Base-by-base conservation (phyloP, 2,888 invertebrate genomes). In the Cryptus armator region DNA sequence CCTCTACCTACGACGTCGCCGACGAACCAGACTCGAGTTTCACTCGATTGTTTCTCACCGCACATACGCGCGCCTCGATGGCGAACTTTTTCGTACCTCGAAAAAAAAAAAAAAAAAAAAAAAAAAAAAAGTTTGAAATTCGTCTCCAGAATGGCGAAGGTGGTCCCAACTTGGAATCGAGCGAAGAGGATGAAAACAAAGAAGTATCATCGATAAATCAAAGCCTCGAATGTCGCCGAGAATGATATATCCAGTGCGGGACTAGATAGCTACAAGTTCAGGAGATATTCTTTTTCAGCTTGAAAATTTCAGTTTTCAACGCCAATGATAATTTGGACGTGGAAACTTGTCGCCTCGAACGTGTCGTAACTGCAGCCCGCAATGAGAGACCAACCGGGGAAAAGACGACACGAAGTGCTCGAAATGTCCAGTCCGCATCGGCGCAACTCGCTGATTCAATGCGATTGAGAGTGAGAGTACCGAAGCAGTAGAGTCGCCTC, bases 301-400 rank as follows among this genome's bases (percentile, higher is more conserved):
- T 37, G 37, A 56, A 10, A 19, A 12, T 56, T 56, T 24, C 10
- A 56, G 37, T 37, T 56, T 10, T 4, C 10, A 9, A 56, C 37
- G 75, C 71, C 62, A 51, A 76, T 64, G 76, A 56, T 48, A 43
- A 51, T 59, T 44, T 46, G 76, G 72, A 76, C 80, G 85, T 85
- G 88, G 82, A 85, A 85, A 87, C 88, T 83, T 32, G 79, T 82
- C 64, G 80, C 77, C 84, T 87, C 43, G 62, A 32, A 67, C 68
- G 84, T 77, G 71, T 14, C 86, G 87, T 87, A 84, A 83, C 86
- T 83, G 88, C 89, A 81, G 84, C 86, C 86, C 84, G 89, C 85
- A 87, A 87, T 83, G 86, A 86, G 68, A 83, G 77, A 85, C 37
- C 6, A 37, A 9, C 37, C 10, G 32, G 14, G 62, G 12, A 29